Percentiles rank a stretch among this genome's conserved stretches.
Conservation (phyloP, 2,113 vertebrate genomes). For the Capricornis sumatraensis region DNA sequence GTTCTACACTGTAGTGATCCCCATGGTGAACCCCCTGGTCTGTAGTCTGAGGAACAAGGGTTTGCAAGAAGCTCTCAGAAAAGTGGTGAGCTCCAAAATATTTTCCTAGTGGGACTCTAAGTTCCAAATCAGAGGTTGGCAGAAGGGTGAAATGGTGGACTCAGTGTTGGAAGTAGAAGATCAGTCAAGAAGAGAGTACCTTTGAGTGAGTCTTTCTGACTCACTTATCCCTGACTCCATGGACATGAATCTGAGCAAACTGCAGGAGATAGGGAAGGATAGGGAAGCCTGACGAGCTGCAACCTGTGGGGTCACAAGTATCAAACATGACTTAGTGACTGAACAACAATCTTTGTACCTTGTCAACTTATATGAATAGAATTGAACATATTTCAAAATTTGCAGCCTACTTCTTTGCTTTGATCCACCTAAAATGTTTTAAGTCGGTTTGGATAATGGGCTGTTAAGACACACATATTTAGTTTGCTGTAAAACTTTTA, state of each 20-base stretch:
- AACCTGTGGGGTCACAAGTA: neutral
- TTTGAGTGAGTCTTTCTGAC: neutral
- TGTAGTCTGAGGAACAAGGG: conserved; percentile 73
- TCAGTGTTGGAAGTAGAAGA: accelerated
- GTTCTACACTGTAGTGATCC: conserved; percentile 67
- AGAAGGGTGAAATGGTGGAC: accelerated
- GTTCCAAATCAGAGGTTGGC: accelerated
- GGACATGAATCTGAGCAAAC: too few relatives aligned
- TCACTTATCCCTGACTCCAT: neutral
- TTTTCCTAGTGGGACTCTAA: accelerated
- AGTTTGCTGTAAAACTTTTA: neutral
- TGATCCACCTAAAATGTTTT: neutral
- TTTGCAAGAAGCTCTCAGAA: conserved; percentile 52
- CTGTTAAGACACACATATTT: accelerated
- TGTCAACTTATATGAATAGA: too few relatives aligned
- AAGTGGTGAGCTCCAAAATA: neutral
- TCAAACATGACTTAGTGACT: neutral
- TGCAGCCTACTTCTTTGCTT: neutral
- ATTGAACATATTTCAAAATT: neutral
- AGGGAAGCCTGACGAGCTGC: too few relatives aligned
- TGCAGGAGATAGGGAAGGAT: too few relatives aligned
- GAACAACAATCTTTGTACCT: neutral
- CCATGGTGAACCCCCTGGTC: conserved; percentile 69
- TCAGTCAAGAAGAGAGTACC: accelerated
- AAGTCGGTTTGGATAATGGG: neutral